Evolutionary conservation across 2,797 vertebrate species (phyloP).

Genomic region (Brachyrhaphis roseni): DNA sequence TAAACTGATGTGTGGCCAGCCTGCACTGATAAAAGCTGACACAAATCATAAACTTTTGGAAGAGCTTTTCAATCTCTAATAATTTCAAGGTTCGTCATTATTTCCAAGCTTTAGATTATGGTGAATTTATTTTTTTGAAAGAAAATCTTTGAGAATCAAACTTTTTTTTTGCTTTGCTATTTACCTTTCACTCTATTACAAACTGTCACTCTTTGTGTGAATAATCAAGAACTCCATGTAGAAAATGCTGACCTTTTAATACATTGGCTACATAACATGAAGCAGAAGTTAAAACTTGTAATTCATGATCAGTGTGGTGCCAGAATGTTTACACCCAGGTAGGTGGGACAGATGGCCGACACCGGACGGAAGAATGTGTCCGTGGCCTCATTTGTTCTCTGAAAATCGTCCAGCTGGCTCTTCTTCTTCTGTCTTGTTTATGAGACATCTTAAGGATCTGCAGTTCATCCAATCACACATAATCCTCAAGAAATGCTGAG

Average conservation of each 20-base stretch:
- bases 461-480: slow-evolving; percentile 8
- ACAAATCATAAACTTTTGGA: background rate
- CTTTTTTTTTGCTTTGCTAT: background rate
- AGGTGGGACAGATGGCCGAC: slow-evolving; percentile 49
- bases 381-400: slow-evolving; percentile 40
- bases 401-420: slow-evolving; percentile 58
- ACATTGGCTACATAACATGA: background rate
- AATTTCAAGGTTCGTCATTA: background rate
- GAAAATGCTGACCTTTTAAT: background rate
- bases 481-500: slow-evolving; percentile 24
- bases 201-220: background rate
- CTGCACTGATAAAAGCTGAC: background rate
- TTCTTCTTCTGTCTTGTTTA: slow-evolving; percentile 24
- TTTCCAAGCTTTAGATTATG: background rate
- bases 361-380: slow-evolving; percentile 18
- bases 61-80: background rate
- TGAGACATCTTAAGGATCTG: slow-evolving; percentile 22
- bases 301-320: background rate
- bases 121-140: background rate
- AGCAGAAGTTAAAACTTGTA: background rate
- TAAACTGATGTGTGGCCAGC: background rate
- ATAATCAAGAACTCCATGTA: background rate
- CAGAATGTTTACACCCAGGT: slow-evolving; percentile 19
- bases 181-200: background rate
- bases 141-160: background rate